Evolutionary conservation across 2,113 vertebrate species (phyloP).

Genomic region (Danionella cerebrum): DNA sequence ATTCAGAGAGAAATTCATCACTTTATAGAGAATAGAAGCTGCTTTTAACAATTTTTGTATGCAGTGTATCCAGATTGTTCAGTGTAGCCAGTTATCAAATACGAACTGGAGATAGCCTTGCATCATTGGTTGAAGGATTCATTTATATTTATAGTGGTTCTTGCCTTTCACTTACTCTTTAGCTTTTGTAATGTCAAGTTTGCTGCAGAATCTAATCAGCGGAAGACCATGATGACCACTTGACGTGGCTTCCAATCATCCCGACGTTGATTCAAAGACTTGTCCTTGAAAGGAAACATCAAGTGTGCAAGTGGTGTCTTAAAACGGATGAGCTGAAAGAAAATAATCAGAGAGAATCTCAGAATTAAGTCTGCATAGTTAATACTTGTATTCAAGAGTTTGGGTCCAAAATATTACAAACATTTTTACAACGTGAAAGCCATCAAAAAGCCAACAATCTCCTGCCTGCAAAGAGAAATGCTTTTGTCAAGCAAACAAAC

Average conservation of each 20-base stretch:
- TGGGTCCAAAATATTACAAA: too few relatives aligned
- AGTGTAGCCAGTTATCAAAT: too few relatives aligned
- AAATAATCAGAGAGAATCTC: neutral
- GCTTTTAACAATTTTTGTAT: neutral
- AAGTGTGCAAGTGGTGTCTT: neutral
- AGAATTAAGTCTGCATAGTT: neutral
- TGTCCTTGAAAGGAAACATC: neutral
- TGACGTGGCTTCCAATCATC: neutral
- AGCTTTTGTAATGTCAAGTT: neutral
- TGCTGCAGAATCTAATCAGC: neutral
- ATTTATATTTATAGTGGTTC: neutral
- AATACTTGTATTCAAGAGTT: too few relatives aligned
- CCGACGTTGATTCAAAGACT: neutral
- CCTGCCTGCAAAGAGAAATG: too few relatives aligned
- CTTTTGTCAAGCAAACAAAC: too few relatives aligned
- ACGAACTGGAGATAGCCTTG: neutral
- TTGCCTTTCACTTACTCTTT: constrained; percentile 1
- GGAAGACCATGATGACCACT: neutral
- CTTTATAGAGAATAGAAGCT: neutral
- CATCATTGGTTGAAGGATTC: neutral
- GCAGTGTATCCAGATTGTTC: too few relatives aligned
- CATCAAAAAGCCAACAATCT: too few relatives aligned
- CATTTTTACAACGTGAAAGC: too few relatives aligned
- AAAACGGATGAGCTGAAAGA: neutral
- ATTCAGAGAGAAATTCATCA: neutral